Base-by-base conservation (phyloP, 2,113 vertebrate genomes). In the Bos indicus region DNA sequence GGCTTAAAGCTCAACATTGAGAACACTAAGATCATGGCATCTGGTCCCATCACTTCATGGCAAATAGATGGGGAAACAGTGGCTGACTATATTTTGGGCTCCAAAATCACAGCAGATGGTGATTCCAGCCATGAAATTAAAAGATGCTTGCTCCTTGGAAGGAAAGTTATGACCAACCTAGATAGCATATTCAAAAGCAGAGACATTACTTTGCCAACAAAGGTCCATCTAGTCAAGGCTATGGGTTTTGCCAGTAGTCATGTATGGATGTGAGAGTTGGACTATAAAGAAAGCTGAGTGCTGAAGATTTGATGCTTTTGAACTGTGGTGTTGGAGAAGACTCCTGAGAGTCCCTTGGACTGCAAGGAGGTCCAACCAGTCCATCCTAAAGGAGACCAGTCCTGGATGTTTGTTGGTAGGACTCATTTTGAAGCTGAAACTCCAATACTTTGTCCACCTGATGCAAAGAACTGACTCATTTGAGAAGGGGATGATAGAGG, bases 1-100 rank as follows among this genome's bases (percentile, higher is more conserved):
- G 16, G 62, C 7, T 9, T 64, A n/a, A 2, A 64, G 8, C 33
- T 64, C 33, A n/a, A 8, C 62, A 19, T 64, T 64, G 7, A 64
- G 7, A n/a, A n/a, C 11, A n/a, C 3, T 1, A 64, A n/a, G 2
- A 19, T 64, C 15, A 17, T n/a, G 7, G 7, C 7, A 64, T n/a
- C 13, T 0, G 1, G 2, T 64, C 33, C 62, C 16, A 64, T n/a
- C 16, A 64, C 15, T 64, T 64, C 16, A 64, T 64, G 33, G 62
- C 62, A 64, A 64, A 64, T 64, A 64, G 3, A 64, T 64, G 62
- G 7, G 8, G 16, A 64, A 64, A 25, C 56, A 57, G 23, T 57
- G 56, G 23, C 7, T 4, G 62, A n/a, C 30, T 64, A 33, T 64
- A 64, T 64, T 19, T 8, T 2, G 62, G 62, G 33, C 30, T 67